These are phyloP conservation scores for Drosophila paramelanica DNA, from an alignment of 2,888 invertebrate genomes.

Conservation along the genomic window DNA sequence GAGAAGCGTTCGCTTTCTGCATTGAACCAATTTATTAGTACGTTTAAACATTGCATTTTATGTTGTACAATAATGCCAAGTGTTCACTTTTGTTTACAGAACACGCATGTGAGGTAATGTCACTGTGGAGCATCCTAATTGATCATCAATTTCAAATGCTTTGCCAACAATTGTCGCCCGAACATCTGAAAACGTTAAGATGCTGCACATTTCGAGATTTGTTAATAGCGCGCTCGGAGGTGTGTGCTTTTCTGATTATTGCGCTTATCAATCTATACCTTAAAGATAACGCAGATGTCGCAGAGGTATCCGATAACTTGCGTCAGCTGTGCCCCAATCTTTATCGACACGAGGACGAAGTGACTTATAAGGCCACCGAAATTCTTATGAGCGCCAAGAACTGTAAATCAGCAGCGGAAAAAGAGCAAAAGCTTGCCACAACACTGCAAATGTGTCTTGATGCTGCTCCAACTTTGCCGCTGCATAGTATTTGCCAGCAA, in stretches of 20 bases:
- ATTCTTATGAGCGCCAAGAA: constrained; percentile 92
- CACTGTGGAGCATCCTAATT: constrained; percentile 96
- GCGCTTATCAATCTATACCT: constrained; percentile 96
- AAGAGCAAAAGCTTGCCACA: constrained; percentile 90
- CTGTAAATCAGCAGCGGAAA: constrained; percentile 90
- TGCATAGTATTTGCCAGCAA: constrained; percentile 93
- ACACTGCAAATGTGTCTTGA: constrained; percentile 94
- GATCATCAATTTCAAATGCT: constrained; percentile 96
- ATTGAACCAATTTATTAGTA: constrained; percentile 89
- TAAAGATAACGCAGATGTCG: constrained; percentile 97
- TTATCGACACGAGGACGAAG: constrained; percentile 97
- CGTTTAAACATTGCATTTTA: constrained; percentile 54
- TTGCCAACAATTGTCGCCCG: constrained; percentile 89
- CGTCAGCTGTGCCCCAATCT: constrained; percentile 96
- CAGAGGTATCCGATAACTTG: constrained; percentile 94
- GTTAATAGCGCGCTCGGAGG: constrained; percentile 86
- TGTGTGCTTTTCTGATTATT: constrained; percentile 91
- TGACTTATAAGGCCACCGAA: constrained; percentile 97
- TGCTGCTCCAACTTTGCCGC: constrained; percentile 94
- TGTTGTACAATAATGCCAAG: neutral
- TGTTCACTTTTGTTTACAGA: constrained; percentile 76
- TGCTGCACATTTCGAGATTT: constrained; percentile 87
- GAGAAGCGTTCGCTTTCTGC: constrained; percentile 92
- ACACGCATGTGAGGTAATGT: constrained; percentile 94
- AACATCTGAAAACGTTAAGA: constrained; percentile 88